These are phyloP conservation scores for Drosophila quadrilineata DNA, from an alignment of 1,140 invertebrate genomes.

Conservation along the genomic window DNA sequence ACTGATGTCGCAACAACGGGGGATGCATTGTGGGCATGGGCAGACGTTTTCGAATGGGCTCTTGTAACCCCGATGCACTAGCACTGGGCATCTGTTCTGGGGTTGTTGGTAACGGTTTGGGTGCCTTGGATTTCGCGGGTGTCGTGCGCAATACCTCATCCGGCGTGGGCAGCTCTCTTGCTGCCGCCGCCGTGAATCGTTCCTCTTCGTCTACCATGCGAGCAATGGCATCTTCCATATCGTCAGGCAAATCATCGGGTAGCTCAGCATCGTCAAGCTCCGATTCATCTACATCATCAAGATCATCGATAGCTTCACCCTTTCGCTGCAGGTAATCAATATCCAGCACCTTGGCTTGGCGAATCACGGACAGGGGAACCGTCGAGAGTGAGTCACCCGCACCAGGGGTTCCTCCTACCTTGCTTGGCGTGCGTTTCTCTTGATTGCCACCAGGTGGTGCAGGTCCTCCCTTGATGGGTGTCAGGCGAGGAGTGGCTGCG, in stretches of 20 bases:
- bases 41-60: slow-evolving; percentile 80
- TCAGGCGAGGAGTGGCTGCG: slow-evolving; percentile 72
- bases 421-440: slow-evolving; percentile 64
- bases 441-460: background rate
- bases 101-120: slow-evolving; percentile 30
- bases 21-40: slow-evolving; percentile 80
- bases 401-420: slow-evolving; percentile 13
- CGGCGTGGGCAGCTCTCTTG: slow-evolving; percentile 83
- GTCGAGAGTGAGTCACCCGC: slow-evolving; percentile 69
- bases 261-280: slow-evolving; percentile 74
- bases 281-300: slow-evolving; percentile 66
- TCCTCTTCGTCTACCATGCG: slow-evolving; percentile 85
- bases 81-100: slow-evolving; percentile 7
- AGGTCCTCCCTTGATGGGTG: slow-evolving; percentile 57
- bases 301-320: slow-evolving; percentile 60
- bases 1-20: slow-evolving; percentile 71
- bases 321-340: slow-evolving; percentile 80
- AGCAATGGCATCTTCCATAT: slow-evolving; percentile 83
- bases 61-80: slow-evolving; percentile 58
- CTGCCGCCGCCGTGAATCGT: slow-evolving; percentile 82
- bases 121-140: slow-evolving; percentile 49
- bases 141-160: slow-evolving; percentile 83
- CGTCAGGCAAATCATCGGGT: slow-evolving; percentile 78
- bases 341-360: slow-evolving; percentile 80
- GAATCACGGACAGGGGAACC: slow-evolving; percentile 74